phyloP scores from a whole-genome alignment of 2,888 invertebrate genomes.

The Octonoba sinensis region DNA sequence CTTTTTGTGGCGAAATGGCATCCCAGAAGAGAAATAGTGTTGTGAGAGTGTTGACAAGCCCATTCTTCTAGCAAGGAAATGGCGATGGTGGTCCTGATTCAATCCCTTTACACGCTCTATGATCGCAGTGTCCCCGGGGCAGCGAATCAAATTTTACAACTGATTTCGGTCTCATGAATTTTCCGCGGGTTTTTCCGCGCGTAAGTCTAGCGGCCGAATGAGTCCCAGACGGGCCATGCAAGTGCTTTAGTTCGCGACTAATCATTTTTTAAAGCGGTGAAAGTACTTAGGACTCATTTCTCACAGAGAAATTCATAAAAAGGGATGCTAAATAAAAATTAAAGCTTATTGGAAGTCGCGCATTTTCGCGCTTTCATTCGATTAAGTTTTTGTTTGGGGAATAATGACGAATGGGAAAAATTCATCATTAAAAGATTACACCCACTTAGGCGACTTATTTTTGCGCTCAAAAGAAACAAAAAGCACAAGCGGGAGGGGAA shows the following conservation, averaged over 20 bases:
- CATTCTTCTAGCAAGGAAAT: too few relatives aligned
- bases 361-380: constrained; percentile 48
- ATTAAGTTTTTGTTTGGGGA: constrained; percentile 43
- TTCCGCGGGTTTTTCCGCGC: constrained; percentile 35
- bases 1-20: too few relatives aligned
- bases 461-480: constrained; percentile 27
- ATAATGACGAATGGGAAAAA: constrained; percentile 46
- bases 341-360: constrained; percentile 52
- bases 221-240: constrained; percentile 56
- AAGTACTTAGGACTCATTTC: constrained; percentile 60
- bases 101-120: too few relatives aligned
- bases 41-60: too few relatives aligned
- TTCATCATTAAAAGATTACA: constrained; percentile 64
- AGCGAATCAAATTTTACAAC: constrained; percentile 56
- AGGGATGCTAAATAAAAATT: constrained; percentile 31
- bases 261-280: constrained; percentile 48
- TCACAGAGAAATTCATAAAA: constrained; percentile 18
- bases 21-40: too few relatives aligned
- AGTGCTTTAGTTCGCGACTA: constrained; percentile 38
- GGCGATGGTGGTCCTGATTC: too few relatives aligned
- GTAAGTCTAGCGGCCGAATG: constrained; percentile 37
- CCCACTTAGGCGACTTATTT: constrained; percentile 24
- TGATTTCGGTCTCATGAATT: constrained; percentile 54
- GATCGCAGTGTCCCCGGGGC: constrained; percentile 27
- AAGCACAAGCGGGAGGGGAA: constrained; percentile 2